These are phyloP conservation scores for Nycteola revayana DNA, from an alignment of 2,888 invertebrate species.

Conservation along the genomic window DNA sequence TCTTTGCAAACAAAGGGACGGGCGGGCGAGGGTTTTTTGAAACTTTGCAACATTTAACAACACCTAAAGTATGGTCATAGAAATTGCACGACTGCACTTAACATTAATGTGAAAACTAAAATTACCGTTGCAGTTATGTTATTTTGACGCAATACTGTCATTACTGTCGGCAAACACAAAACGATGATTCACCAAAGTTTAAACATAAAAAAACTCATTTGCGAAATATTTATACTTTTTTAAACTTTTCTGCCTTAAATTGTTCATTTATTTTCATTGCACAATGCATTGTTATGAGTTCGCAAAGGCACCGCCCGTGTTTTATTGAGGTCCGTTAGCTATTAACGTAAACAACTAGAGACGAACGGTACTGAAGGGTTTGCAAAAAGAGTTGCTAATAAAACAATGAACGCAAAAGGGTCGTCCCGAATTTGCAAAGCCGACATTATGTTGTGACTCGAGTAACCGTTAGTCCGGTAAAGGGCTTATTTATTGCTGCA, in stretches of 20 bases:
- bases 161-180: slow-evolving; percentile 18
- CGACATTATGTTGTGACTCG: slow-evolving; percentile 37
- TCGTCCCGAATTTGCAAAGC: slow-evolving; percentile 40
- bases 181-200: slow-evolving; percentile 23
- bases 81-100: slow-evolving; percentile 25
- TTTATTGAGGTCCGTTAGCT: slow-evolving; percentile 50
- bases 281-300: slow-evolving; percentile 29
- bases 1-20: too few species aligned
- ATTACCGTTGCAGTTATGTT: slow-evolving; percentile 19
- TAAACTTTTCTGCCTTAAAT: slow-evolving; percentile 15
- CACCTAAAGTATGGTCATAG: too few species aligned
- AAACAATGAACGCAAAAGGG: slow-evolving; percentile 49
- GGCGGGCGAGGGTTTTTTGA: too few species aligned
- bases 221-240: slow-evolving; percentile 31
- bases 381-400: slow-evolving; percentile 61
- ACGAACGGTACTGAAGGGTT: slow-evolving; percentile 50
- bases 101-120: slow-evolving; percentile 20
- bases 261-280: slow-evolving; percentile 18
- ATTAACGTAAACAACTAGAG: too few species aligned
- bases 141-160: slow-evolving; percentile 11
- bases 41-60: too few species aligned
- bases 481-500: slow-evolving; percentile 57
- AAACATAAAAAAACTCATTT: slow-evolving; percentile 19
- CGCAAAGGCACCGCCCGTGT: slow-evolving; percentile 44
- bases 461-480: slow-evolving; percentile 49